Evolutionary conservation across 1,140 invertebrate species (phyloP).

Genomic region (Meloidogyne chitwoodi): DNA sequence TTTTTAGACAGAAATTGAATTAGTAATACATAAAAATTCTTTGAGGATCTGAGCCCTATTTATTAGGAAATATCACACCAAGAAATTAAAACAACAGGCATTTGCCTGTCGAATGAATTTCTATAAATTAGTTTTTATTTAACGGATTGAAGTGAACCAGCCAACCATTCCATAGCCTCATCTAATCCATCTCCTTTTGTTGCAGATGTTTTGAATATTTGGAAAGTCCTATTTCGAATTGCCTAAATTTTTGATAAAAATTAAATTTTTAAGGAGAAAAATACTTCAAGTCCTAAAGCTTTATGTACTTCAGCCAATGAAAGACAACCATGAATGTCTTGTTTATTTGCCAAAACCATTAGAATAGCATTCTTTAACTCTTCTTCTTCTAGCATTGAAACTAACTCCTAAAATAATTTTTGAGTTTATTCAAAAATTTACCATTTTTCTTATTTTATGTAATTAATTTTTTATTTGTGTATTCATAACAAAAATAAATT

Average conservation of each 20-base stretch:
- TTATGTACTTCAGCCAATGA: conserved; percentile 92
- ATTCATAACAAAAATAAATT: too few relatives aligned
- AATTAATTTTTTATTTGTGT: too few relatives aligned
- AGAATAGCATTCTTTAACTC: conserved; percentile 89
- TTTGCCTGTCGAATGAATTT: background rate
- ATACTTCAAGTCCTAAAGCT: conserved; percentile 78
- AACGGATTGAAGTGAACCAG: conserved; percentile 41
- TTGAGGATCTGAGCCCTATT: too few relatives aligned
- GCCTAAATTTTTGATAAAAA: conserved; percentile 60
- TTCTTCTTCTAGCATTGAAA: conserved; percentile 95
- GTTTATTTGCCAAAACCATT: conserved; percentile 97
- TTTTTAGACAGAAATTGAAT: too few relatives aligned
- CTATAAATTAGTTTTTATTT: conserved; percentile 1
- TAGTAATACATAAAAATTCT: too few relatives aligned
- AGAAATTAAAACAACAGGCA: background rate
- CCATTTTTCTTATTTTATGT: too few relatives aligned
- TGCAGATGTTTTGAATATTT: conserved; percentile 98
- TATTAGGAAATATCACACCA: background rate
- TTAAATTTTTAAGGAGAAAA: background rate
- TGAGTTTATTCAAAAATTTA: background rate
- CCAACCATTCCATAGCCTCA: conserved; percentile 90
- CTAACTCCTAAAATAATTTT: conserved; percentile 63
- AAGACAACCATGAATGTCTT: conserved; percentile 91
- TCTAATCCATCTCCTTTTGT: conserved; percentile 96
- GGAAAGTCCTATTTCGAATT: conserved; percentile 92